Conservation (phyloP, 1,140 invertebrate genomes). For the Magallana ariakensis region DNA sequence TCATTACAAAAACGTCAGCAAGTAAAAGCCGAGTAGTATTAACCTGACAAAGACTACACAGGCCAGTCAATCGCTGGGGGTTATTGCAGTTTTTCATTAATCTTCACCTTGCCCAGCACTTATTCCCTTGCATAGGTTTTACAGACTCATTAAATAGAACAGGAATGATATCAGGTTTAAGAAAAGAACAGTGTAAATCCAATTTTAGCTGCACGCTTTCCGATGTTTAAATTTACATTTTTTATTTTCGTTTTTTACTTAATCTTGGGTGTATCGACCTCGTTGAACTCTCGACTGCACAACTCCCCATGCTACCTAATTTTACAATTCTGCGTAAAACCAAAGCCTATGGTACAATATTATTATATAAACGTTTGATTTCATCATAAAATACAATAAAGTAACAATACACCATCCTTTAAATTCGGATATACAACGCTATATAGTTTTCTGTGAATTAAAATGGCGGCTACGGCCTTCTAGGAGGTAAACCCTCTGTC, state of each 20-base stretch:
- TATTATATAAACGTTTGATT: no score
- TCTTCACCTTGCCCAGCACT: no score
- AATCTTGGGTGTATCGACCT: slow-evolving; percentile 17
- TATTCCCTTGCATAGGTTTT: no score
- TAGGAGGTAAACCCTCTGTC: neutral
- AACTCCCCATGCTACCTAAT: neutral
- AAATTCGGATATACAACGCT: neutral
- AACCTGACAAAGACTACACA: neutral
- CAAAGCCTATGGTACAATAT: no score
- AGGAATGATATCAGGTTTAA: no score
- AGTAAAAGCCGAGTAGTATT: no score
- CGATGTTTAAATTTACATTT: neutral
- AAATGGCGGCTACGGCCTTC: slow-evolving; percentile 6
- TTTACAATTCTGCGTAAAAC: neutral
- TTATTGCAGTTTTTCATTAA: no score
- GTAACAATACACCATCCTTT: neutral
- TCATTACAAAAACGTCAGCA: no score
- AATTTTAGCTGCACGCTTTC: neutral
- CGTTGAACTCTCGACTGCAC: neutral
- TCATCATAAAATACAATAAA: neutral
- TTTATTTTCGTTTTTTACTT: slow-evolving; percentile 28
- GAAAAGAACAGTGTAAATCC: no score
- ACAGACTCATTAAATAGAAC: no score
- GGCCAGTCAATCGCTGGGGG: no score
- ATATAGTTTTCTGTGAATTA: neutral